Evolutionary conservation across 2,113 vertebrate genomes (phyloP).

Genomic region (Puma concolor): DNA sequence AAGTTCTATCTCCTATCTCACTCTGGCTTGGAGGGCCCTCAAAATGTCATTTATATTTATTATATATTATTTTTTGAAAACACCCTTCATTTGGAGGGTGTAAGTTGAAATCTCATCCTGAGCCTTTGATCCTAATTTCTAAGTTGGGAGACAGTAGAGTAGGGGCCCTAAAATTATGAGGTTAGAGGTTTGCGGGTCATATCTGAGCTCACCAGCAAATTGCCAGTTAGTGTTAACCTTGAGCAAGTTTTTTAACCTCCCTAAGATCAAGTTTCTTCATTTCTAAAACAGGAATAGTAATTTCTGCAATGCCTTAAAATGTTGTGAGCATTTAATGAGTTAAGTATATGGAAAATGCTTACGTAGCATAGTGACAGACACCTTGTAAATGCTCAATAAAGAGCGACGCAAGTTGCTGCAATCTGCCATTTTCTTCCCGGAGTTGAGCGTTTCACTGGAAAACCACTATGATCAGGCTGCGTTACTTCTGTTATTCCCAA

Average conservation of each 20-base stretch:
- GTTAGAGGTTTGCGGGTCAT: background rate
- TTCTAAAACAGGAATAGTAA: background rate
- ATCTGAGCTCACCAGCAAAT: background rate
- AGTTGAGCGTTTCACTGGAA: background rate
- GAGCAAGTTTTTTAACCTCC: background rate
- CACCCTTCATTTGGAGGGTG: background rate
- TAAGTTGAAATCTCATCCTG: background rate
- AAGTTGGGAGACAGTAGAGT: background rate
- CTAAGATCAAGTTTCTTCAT: background rate
- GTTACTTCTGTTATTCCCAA: background rate
- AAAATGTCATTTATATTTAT: slow-evolving; percentile 36
- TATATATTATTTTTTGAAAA: slow-evolving; percentile 10
- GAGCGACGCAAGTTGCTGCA: background rate
- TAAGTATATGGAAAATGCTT: background rate
- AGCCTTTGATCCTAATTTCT: background rate
- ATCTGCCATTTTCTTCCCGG: background rate
- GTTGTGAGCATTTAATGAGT: background rate
- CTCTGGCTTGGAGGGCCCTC: background rate
- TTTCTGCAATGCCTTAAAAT: background rate
- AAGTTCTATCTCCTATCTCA: slow-evolving; percentile 4
- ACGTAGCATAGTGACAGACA: background rate
- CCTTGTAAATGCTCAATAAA: background rate
- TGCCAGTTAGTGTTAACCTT: background rate
- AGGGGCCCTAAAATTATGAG: background rate
- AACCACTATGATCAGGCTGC: background rate